Base-by-base conservation (phyloP, 2,888 invertebrate species). In the Vesta saturnalis region DNA sequence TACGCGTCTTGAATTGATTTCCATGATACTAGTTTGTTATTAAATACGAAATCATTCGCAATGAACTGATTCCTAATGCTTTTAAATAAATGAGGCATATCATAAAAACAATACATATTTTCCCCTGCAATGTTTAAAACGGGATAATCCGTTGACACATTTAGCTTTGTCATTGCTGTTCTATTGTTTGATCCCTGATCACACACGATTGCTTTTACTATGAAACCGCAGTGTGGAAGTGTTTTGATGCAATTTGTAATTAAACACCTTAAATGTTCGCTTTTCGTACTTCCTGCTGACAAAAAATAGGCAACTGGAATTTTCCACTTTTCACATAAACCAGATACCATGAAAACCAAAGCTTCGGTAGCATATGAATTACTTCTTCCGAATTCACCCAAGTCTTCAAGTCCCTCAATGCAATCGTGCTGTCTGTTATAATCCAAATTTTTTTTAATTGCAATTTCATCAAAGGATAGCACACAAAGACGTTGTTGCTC, bases 391-490 rank as follows among this genome's bases (percentile, higher is more conserved):
- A 68, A 49, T 16, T 60, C 21, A 1, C 65, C 71, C 4, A 68
- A 49, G 62, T 71, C 68, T 65, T 71, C 62, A 39, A 64, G 61
- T 1, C 71, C 71, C 43, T 68, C 61, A 56, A 70, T 59, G 4
- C 59, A 0, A 5, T 58, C 70, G 10, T 19, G 18, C 8, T 21
- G n/a, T 62, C 14, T 54, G n/a, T n/a, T 54, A 18, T 35, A 62
- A 6, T 62, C 62, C 4, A 62, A 14, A 21, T 30, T 1, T 47
- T 16, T 12, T 23, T 61, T 52, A 1, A 61, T 61, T n/a, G 52
- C 18, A 12, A 61, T 52, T 61, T 61, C 54, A 22, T 61, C 61
- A 47, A 61, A 61, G 16, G 16, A 14, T 16, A 57, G 16, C 1
- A 57, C 10, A 3, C 30, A 57, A 21, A 55, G 22, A 4, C 15